A percentile compares a stretch with the other conserved stretches of the same genome.
phyloP scores from a whole-genome alignment of 1,140 invertebrate genomes.

The Drosophila watanabei region DNA sequence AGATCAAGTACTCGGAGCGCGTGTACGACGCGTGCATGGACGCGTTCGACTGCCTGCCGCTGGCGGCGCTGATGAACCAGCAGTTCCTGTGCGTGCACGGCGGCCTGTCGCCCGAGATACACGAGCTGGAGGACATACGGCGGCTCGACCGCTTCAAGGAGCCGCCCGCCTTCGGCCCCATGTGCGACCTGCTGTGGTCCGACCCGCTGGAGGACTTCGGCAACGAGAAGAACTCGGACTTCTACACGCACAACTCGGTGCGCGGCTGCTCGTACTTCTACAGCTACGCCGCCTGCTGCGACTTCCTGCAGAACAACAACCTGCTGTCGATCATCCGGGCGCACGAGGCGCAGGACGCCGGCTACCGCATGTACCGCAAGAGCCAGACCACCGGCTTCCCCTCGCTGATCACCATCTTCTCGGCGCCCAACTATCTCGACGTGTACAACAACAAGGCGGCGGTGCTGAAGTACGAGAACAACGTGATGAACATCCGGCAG shows the following conservation, averaged over 20 bases:
- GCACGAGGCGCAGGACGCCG: conserved; percentile 99
- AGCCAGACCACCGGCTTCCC: conserved; percentile 99
- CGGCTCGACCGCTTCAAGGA: conserved; percentile 99
- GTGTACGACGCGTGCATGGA: conserved; percentile 99
- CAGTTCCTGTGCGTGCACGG: conserved; percentile 99
- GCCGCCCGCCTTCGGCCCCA: conserved; percentile 99
- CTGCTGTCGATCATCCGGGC: conserved; percentile 99
- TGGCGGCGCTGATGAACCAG: conserved; percentile 99
- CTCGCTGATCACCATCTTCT: conserved; percentile 99
- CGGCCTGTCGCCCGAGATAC: conserved; percentile 99
- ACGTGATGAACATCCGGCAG: conserved; percentile 99
- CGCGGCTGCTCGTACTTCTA: conserved; percentile 99
- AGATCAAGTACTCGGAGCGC: conserved; percentile 99
- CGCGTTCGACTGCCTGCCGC: conserved; percentile 99
- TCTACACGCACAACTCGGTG: conserved; percentile 99
- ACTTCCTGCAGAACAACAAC: conserved; percentile 99
- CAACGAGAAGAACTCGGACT: conserved; percentile 99
- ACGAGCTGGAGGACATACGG: conserved; percentile 99
- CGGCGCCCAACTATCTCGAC: conserved; percentile 99
- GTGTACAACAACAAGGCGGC: conserved; percentile 99
- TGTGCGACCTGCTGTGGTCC: conserved; percentile 99
- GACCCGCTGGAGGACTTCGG: conserved; percentile 99
- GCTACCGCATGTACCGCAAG: conserved; percentile 99
- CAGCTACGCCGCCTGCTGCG: conserved; percentile 99
- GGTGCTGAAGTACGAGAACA: conserved; percentile 99